Percentiles rank a stretch among this genome's conserved stretches.
phyloP scores from a whole-genome alignment of 2,113 vertebrate species.

The Rhadina sibilatrix region DNA sequence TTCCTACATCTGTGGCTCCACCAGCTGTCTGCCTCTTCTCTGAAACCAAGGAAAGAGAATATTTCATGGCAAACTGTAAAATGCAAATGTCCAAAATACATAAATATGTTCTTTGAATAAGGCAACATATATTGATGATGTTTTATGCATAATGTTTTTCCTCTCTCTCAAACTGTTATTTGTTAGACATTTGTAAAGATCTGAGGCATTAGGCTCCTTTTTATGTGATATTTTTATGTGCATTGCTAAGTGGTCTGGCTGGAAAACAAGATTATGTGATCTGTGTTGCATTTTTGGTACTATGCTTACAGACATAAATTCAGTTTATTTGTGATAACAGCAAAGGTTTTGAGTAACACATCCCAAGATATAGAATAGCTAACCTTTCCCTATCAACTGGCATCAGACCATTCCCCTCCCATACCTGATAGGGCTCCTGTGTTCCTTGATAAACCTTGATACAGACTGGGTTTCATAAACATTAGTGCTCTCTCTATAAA shows the following conservation, averaged over 20 bases:
- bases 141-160: neutral
- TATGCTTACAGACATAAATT: neutral
- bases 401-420: neutral
- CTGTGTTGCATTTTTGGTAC: neutral
- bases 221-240: constrained; percentile 16
- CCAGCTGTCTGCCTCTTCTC: neutral
- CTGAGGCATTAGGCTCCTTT: neutral
- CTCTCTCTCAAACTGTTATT: neutral
- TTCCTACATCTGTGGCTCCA: neutral
- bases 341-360: neutral
- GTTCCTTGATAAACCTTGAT: neutral
- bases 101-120: constrained; percentile 7
- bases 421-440: neutral
- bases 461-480: neutral
- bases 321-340: neutral
- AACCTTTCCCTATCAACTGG: neutral
- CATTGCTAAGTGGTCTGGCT: neutral
- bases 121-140: neutral
- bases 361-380: neutral
- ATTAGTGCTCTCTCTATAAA: neutral
- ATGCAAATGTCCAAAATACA: neutral
- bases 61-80: neutral
- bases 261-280: constrained; percentile 13
- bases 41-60: neutral
- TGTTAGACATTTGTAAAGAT: constrained; percentile 12